Percentiles rank a stretch among this genome's conserved stretches.
Evolutionary conservation across 2,113 vertebrate genomes (phyloP).

Genomic region (Aleadryas rufinucha): DNA sequence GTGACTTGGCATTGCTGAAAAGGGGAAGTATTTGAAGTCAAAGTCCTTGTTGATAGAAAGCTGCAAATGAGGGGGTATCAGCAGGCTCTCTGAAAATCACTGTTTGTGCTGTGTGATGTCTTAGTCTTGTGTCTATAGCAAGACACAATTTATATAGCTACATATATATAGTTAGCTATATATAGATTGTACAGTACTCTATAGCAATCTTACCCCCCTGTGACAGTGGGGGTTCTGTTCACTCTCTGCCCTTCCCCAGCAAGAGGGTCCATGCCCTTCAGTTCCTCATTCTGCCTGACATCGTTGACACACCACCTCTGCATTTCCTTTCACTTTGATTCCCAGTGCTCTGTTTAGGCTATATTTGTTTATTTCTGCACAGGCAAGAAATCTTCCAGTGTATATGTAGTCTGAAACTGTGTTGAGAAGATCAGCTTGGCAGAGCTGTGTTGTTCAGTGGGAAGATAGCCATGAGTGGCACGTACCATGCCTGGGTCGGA

Average conservation of each 20-base stretch:
- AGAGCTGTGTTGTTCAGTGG: neutral
- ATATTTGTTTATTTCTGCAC: neutral
- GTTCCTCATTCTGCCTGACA: fast-evolving
- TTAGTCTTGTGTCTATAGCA: neutral
- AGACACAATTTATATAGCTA: neutral
- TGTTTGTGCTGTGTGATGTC: fast-evolving
- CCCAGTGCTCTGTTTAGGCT: neutral
- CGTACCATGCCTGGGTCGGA: neutral
- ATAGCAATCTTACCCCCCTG: neutral
- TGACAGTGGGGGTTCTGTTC: neutral
- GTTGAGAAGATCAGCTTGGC: neutral
- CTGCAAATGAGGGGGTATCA: neutral
- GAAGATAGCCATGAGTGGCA: neutral
- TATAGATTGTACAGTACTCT: neutral
- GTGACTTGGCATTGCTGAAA: neutral
- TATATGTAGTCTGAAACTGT: neutral
- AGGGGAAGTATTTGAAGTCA: neutral
- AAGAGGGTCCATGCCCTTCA: neutral
- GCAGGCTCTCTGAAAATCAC: neutral
- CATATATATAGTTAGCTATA: neutral
- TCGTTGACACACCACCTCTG: neutral
- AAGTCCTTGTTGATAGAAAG: neutral
- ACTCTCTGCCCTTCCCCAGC: neutral
- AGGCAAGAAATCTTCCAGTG: neutral
- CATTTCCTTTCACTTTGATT: neutral